Evolutionary conservation across 37 sponge, comb jelly and placozoan species (phyloP), one percentile per base, ranked within the genome.

Genomic region (Beroe ovata): DNA sequence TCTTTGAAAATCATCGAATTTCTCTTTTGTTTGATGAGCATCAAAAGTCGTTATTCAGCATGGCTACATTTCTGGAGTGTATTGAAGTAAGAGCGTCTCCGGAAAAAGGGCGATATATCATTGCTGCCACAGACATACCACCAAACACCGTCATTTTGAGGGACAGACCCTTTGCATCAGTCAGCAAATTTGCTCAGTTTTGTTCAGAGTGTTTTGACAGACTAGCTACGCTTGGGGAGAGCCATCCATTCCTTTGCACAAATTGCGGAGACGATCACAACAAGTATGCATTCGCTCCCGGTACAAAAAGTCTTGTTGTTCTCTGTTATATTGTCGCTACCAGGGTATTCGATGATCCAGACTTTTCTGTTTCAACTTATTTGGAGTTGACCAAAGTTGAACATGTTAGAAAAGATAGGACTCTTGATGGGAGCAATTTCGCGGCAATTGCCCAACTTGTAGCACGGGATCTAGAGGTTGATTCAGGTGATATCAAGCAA

Each of bases 121-220:
- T 77, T n/a, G 84, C 84, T 25, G 8, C 3, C 1, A 32, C 84
- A 36, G 54, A 77, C 42, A 39, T 77, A 4, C 41, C 84, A 4
- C 47, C 84, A 21, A 36, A 36, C 47, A 77, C 84, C 8, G 3
- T 42, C 25, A 77, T 77, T 54, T 21, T 77, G 21, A 20, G 20
- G 54, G 84, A 77, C 4, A 3, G n/a, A 2, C 22, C 84, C 19
- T 77, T 22, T 23, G 42, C 84, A 22, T 11, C 54, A 25, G 54
- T 77, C 47, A 77, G 84, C 84, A 77, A 77, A 16, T 77, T 54
- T n/a, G 36, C 69, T 4, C 36, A 29, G 16, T 66, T 34, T 33
- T 66, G 69, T 32, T 66, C 69, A 29, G 1, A 1, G 16, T 66
- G 69, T 66, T 66, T 66, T 32, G 25, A 8, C 18, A 26, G 69